Evolutionary conservation across 1,140 invertebrate genomes (phyloP).

Genomic region (Chionoecetes opilio): DNA sequence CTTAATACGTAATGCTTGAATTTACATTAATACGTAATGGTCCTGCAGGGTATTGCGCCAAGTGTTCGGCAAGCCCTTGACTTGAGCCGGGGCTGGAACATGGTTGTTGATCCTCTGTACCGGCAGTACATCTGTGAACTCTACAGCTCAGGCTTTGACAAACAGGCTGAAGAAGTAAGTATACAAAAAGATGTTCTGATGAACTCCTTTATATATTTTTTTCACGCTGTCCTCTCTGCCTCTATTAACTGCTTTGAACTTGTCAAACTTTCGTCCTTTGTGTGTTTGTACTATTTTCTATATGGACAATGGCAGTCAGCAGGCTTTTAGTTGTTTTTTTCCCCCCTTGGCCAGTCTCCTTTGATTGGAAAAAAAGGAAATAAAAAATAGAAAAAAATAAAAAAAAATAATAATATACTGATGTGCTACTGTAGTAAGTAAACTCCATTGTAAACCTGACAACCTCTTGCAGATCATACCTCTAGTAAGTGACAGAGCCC

Average conservation of each 20-base stretch:
- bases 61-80: constrained; percentile 83
- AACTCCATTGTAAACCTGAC: too few species aligned
- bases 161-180: constrained; percentile 84
- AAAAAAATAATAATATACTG: too few species aligned
- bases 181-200: neutral
- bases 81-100: constrained; percentile 83
- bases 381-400: too few species aligned
- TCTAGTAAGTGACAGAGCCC: constrained; percentile 83
- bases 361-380: too few species aligned
- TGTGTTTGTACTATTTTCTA: neutral
- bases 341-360: too few species aligned
- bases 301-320: too few species aligned
- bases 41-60: constrained; percentile 83
- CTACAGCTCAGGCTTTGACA: constrained; percentile 84
- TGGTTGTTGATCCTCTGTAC: constrained; percentile 84
- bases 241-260: too few species aligned
- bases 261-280: neutral
- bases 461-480: constrained; percentile 82
- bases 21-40: neutral
- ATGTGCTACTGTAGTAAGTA: too few species aligned
- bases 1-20: neutral
- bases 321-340: too few species aligned
- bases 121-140: constrained; percentile 84
- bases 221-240: too few species aligned
- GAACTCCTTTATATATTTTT: too few species aligned